Percentiles rank a stretch among this genome's conserved stretches.
phyloP scores from a whole-genome alignment of 2,113 vertebrate species.

The Caranx melampygus region DNA sequence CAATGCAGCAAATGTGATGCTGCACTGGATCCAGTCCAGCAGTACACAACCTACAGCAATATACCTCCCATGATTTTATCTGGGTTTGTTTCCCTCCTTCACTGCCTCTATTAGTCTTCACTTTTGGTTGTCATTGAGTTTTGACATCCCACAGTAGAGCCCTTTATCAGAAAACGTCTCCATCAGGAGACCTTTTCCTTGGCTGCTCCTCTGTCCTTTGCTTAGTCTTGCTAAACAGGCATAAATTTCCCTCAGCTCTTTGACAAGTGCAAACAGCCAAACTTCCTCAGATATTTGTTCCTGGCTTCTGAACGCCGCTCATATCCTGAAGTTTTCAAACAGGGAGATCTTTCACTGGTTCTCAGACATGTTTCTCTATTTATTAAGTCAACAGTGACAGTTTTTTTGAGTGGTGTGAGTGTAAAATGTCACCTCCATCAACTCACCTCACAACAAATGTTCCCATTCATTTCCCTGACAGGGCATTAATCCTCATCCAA shows the following conservation, averaged over 20 bases:
- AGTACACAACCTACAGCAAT: slow-evolving; percentile 33
- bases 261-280: slow-evolving; percentile 25
- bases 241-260: neutral
- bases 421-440: slow-evolving; percentile 18
- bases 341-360: neutral
- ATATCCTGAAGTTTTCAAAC: neutral
- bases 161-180: neutral
- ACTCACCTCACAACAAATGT: neutral
- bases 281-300: slow-evolving; percentile 6
- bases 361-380: slow-evolving; percentile 9
- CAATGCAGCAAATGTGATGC: slow-evolving; percentile 61
- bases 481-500: neutral
- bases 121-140: slow-evolving; percentile 6
- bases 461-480: slow-evolving; percentile 10
- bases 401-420: slow-evolving; percentile 11
- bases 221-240: neutral
- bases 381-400: slow-evolving; percentile 24
- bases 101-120: neutral
- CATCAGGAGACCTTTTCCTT: neutral
- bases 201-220: slow-evolving; percentile 1
- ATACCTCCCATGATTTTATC: slow-evolving; percentile 3
- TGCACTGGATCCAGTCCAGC: slow-evolving; percentile 60
- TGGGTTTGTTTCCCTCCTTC: slow-evolving; percentile 14
- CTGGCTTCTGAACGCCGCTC: neutral
- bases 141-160: neutral